These are phyloP conservation scores for Temnothorax longispinosus DNA, from an alignment of 1,140 invertebrate genomes.

Conservation along the genomic window DNA sequence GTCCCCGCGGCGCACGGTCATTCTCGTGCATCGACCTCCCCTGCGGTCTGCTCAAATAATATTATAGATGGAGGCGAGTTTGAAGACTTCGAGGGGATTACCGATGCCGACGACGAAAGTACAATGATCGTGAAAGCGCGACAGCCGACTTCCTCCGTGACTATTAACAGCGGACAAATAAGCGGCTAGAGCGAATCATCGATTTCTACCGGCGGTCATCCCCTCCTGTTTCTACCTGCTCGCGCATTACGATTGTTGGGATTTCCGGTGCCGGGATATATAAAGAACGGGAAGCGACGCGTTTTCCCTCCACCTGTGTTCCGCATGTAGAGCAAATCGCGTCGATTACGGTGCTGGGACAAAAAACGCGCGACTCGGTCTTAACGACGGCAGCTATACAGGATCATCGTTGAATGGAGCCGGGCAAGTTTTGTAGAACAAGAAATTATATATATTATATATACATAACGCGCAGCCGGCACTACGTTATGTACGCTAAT, in stretches of 20 bases:
- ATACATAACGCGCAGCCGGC: neutral
- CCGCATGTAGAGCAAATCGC: constrained; percentile 51
- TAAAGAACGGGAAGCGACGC: constrained; percentile 59
- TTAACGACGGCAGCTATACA: neutral
- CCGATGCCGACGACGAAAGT: constrained; percentile 41
- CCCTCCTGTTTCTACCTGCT: constrained; percentile 18
- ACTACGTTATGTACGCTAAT: neutral
- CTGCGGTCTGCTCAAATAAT: constrained; percentile 44
- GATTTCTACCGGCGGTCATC: constrained; percentile 38
- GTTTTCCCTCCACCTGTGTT: constrained; percentile 58
- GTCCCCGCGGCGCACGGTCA: constrained; percentile 56
- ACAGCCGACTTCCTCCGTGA: constrained; percentile 36
- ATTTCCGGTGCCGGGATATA: constrained; percentile 42
- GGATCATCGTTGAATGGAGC: neutral
- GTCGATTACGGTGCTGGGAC: constrained; percentile 17
- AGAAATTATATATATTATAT: constrained; percentile 14
- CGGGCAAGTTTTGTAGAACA: neutral
- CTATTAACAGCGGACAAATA: constrained; percentile 46
- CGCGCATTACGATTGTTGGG: constrained; percentile 44
- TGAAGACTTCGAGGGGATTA: constrained; percentile 22
- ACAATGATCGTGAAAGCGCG: constrained; percentile 54
- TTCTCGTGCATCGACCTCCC: constrained; percentile 65
- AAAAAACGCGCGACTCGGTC: constrained; percentile 25
- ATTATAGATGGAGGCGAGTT: constrained; percentile 50
- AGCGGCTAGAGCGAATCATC: constrained; percentile 52